Percentiles rank a stretch among this genome's conserved stretches.
Evolutionary conservation across 2,113 vertebrate species (phyloP).

Genomic region (Arvicanthis niloticus): DNA sequence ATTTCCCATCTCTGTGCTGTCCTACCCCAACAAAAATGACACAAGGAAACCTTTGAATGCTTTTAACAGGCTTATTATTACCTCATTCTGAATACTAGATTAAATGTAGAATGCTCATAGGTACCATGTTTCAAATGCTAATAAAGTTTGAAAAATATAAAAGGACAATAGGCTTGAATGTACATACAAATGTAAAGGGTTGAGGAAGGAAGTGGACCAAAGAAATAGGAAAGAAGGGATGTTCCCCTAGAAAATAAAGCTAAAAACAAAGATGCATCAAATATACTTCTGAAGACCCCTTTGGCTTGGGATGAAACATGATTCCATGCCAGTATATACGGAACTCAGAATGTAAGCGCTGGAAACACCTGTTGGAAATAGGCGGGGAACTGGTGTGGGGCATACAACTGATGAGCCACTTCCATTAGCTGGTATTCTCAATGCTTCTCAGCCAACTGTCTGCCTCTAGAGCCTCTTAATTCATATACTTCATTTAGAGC

Average conservation of each 20-base stretch:
- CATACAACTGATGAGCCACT: constrained; percentile 70
- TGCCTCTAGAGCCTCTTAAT: constrained; percentile 78
- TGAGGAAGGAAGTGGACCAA: neutral
- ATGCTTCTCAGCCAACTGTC: constrained; percentile 79
- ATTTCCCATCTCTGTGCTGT: neutral
- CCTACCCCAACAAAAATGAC: neutral
- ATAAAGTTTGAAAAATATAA: constrained; percentile 55
- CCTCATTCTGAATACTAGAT: constrained; percentile 22
- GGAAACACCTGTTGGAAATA: constrained; percentile 20
- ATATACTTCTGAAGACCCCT: constrained; percentile 31
- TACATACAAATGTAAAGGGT: neutral
- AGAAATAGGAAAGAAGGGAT: neutral
- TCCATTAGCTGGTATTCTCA: constrained; percentile 73
- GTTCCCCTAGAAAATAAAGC: constrained; percentile 25
- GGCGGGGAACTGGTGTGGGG: neutral
- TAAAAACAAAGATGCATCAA: constrained; percentile 26
- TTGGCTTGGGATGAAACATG: constrained; percentile 34
- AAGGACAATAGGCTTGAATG: constrained; percentile 38
- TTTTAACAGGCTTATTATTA: constrained; percentile 51
- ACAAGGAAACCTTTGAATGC: constrained; percentile 16
- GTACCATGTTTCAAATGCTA: constrained; percentile 48
- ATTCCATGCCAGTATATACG: neutral
- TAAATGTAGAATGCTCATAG: constrained; percentile 39
- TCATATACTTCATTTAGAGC: constrained; percentile 84
- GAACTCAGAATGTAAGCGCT: constrained; percentile 49